Conservation (phyloP, 37 sponge, comb jelly and placozoan species). For the Crambe crambe region DNA sequence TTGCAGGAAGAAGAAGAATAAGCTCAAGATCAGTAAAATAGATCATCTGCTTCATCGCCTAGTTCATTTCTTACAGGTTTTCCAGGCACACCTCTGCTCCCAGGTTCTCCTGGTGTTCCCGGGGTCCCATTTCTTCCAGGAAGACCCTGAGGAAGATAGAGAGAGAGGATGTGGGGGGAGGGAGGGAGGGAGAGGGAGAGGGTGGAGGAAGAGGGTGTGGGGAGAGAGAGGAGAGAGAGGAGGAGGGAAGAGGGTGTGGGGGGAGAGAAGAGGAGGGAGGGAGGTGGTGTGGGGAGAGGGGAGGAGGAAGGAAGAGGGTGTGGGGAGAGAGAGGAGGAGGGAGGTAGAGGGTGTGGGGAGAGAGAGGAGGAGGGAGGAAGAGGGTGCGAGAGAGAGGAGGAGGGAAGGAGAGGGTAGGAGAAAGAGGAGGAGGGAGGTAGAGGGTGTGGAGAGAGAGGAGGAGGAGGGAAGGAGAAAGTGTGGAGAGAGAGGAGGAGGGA, state of each 20-base stretch:
- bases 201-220: neutral
- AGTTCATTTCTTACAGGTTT: neutral
- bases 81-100: neutral
- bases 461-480: neutral
- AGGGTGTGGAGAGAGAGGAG: neutral
- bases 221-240: neutral
- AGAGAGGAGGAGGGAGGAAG: neutral
- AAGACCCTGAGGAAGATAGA: neutral
- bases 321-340: neutral
- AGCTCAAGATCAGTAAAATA: too few species aligned
- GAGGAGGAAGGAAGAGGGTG: neutral
- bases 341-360: neutral
- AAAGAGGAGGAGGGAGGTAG: neutral
- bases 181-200: neutral
- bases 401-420: neutral
- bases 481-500: conserved; percentile 6
- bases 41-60: too few species aligned
- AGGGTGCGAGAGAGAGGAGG: neutral
- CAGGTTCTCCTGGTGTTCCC: neutral
- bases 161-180: neutral
- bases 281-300: neutral
- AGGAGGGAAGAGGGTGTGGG: neutral
- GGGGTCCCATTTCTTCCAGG: neutral
- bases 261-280: neutral
- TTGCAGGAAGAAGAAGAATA: too few species aligned